Base-by-base conservation (phyloP, 2,113 vertebrate species). In the Hippocampus mohnikei region DNA sequence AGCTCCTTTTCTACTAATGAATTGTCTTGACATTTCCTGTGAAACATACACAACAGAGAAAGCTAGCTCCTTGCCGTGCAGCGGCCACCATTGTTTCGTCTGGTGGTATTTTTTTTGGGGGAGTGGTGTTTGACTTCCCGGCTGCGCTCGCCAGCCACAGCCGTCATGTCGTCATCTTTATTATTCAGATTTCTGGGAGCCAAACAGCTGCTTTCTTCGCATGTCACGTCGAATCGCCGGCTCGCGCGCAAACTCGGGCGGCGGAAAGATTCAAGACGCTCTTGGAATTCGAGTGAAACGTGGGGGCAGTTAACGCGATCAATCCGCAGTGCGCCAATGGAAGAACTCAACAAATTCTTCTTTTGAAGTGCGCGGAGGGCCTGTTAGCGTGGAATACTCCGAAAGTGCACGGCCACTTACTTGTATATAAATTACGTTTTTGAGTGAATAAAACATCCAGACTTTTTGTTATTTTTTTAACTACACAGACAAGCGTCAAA, bases 131-230 rank as follows among this genome's bases (percentile, higher is more conserved):
- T 23, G 60, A 70, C 71, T 72, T 80, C 78, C 84, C 88, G 37
- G 85, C 84, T 80, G 89, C 66, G 87, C 77, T 77, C 52, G 66
- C 75, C 59, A 81, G 37, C 71, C 67, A 89, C 86, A 86, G 85
- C 82, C 75, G 25, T 77, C 67, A 42, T 84, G 83, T 89, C 86
- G 29, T 78, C 85, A 80, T 86, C 87, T 88, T 91, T 89, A 91
- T 86, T 82, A 88, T 88, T 88, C 88, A 86, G 70, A 82, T 84
- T 84, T 87, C 88, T 88, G 70, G 63, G 80, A 88, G 86, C 75
- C 76, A 87, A 88, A 89, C 90, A 91, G 85, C 89, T 91, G 89
- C 89, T 91, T 88, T 85, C 89, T 91, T 88, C 85, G 83, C 78
- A 76, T 77, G 80, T 82, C 87, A 88, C 85, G 88, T 78, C 89